A percentile compares a stretch with the other conserved stretches of the same genome.
Evolutionary conservation across 2,888 invertebrate genomes (phyloP).

Genomic region (Vanessa cardui): DNA sequence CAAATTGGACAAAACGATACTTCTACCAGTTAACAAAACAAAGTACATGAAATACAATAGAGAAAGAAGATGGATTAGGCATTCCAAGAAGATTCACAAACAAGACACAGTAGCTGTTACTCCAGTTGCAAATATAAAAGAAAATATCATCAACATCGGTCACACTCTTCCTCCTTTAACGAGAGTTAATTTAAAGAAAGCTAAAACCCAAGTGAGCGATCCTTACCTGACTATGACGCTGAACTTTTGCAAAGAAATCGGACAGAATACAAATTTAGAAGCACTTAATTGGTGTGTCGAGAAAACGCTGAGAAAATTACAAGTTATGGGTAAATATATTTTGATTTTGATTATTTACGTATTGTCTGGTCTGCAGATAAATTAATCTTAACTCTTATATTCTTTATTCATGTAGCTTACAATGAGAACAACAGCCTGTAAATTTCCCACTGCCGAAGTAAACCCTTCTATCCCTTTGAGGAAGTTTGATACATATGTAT

Average conservation of each 20-base stretch:
- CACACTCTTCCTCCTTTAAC: background rate
- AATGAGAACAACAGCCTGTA: too few relatives aligned
- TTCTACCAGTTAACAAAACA: slow-evolving; percentile 24
- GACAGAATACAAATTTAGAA: slow-evolving; percentile 57
- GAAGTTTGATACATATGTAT: too few relatives aligned
- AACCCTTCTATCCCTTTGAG: too few relatives aligned
- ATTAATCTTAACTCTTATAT: too few relatives aligned
- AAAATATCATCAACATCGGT: background rate
- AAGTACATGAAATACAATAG: background rate
- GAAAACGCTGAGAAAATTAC: slow-evolving; percentile 64
- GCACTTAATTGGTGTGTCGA: slow-evolving; percentile 68
- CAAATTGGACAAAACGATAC: slow-evolving; percentile 33
- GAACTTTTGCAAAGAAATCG: slow-evolving; percentile 68
- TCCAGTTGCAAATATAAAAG: background rate
- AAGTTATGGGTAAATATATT: slow-evolving; percentile 59
- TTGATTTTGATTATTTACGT: too few relatives aligned
- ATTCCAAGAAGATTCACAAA: slow-evolving; percentile 13
- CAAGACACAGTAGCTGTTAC: background rate
- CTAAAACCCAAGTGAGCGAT: slow-evolving; percentile 43
- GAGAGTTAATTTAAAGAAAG: slow-evolving; percentile 35
- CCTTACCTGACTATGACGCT: slow-evolving; percentile 65
- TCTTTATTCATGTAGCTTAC: too few relatives aligned
- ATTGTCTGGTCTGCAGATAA: too few relatives aligned
- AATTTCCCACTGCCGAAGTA: too few relatives aligned
- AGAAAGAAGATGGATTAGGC: slow-evolving; percentile 11